These are phyloP conservation scores for Lobophora halterata DNA, from an alignment of 2,888 invertebrate species.

Conservation along the genomic window DNA sequence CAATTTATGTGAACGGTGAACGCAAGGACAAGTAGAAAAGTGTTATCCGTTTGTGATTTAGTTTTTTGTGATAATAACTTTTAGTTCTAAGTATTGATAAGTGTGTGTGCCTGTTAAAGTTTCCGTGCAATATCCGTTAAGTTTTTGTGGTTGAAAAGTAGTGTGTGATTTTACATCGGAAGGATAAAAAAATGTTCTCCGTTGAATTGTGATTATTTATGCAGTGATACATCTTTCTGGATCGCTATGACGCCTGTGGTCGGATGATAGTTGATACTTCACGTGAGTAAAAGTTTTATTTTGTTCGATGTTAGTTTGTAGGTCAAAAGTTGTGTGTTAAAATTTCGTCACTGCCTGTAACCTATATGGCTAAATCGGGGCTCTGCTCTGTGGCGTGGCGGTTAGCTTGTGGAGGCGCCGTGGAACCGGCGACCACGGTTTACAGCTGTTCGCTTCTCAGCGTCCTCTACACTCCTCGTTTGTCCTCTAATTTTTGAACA, in stretches of 20 bases:
- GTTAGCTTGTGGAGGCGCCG: slow-evolving; percentile 40
- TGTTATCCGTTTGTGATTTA: slow-evolving; percentile 68
- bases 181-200: slow-evolving; percentile 73
- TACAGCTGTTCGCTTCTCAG: slow-evolving; percentile 45
- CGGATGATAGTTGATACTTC: slow-evolving; percentile 74
- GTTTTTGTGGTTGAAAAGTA: slow-evolving; percentile 67
- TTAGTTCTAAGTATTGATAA: slow-evolving; percentile 54
- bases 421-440: slow-evolving; percentile 41
- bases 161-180: slow-evolving; percentile 69
- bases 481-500: slow-evolving; percentile 18
- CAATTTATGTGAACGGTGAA: slow-evolving; percentile 78
- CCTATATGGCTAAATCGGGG: slow-evolving; percentile 32
- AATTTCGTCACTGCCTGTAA: slow-evolving; percentile 45
- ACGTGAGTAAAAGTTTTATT: slow-evolving; percentile 59
- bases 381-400: slow-evolving; percentile 63
- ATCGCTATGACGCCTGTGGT: slow-evolving; percentile 70
- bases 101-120: slow-evolving; percentile 61
- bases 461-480: slow-evolving; percentile 13
- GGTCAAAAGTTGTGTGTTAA: slow-evolving; percentile 39
- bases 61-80: slow-evolving; percentile 65
- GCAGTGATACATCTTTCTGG: slow-evolving; percentile 71
- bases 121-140: slow-evolving; percentile 71
- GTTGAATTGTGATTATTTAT: slow-evolving; percentile 78
- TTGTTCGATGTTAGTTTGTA: slow-evolving; percentile 27
- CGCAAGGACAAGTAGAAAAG: slow-evolving; percentile 75